Evolutionary conservation across 2,888 invertebrate genomes (phyloP).

Genomic region (Drosophila longiperda): DNA sequence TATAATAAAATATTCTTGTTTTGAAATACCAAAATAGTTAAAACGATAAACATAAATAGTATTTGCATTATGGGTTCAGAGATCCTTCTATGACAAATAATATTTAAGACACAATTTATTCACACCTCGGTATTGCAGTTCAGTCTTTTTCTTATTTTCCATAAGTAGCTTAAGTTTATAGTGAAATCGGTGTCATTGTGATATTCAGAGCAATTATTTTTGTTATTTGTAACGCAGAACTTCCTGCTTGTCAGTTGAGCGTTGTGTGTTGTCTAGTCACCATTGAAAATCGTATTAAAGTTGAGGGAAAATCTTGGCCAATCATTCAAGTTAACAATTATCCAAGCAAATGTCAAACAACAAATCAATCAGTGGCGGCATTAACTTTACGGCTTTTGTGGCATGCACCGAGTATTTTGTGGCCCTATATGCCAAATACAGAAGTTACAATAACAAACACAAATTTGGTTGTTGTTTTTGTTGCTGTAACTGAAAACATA

Average conservation of each 20-base stretch:
- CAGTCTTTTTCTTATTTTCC: background rate
- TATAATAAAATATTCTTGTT: no score
- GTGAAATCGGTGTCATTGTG: slow-evolving; percentile 22
- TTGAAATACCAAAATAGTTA: no score
- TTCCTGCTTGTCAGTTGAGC: slow-evolving; percentile 37
- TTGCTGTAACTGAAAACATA: slow-evolving; percentile 16
- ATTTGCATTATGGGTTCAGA: background rate
- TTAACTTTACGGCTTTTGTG: slow-evolving; percentile 34
- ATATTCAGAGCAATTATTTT: slow-evolving; percentile 32
- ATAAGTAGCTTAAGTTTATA: background rate
- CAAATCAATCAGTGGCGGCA: slow-evolving; percentile 71
- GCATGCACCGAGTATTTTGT: slow-evolving; percentile 1
- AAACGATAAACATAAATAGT: background rate
- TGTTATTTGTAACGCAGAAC: slow-evolving; percentile 29
- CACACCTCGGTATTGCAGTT: background rate
- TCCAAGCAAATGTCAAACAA: slow-evolving; percentile 57
- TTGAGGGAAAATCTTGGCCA: slow-evolving; percentile 57
- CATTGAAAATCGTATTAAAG: slow-evolving; percentile 64
- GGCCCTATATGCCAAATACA: slow-evolving; percentile 30
- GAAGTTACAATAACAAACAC: slow-evolving; percentile 8
- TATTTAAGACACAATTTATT: background rate
- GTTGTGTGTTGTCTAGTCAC: slow-evolving; percentile 34
- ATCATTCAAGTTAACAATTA: slow-evolving; percentile 78
- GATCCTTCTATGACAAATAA: background rate
- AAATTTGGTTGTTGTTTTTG: slow-evolving; percentile 14